Conservation (phyloP, 1,140 invertebrate species). For the Mycetomoellerius zeteki region DNA sequence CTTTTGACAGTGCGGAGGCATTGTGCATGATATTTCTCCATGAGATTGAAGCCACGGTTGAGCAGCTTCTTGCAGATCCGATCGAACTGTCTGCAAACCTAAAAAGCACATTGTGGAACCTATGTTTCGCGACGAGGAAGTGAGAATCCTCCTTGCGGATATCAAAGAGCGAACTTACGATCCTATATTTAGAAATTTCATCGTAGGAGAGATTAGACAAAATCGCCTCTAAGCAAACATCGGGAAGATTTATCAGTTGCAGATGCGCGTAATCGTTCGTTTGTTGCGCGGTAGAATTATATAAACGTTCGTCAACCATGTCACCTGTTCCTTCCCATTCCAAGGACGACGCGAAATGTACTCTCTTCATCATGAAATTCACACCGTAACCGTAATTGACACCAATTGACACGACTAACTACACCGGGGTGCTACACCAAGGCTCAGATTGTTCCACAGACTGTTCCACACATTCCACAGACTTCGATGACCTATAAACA, state of each 20-base stretch:
- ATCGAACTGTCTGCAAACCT: conserved; percentile 95
- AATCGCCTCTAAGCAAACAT: conserved; percentile 93
- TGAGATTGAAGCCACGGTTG: conserved; percentile 93
- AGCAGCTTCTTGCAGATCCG: conserved; percentile 91
- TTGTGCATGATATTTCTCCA: conserved; percentile 92
- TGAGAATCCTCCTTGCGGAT: neutral
- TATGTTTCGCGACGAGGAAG: too few species aligned
- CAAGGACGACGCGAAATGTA: neutral
- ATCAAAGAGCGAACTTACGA: conserved; percentile 88
- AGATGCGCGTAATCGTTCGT: conserved; percentile 55
- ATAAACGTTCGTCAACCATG: neutral
- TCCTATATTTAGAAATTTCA: conserved; percentile 92
- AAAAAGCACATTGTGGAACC: conserved; percentile 23
- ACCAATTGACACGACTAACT: neutral
- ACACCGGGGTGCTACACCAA: too few species aligned
- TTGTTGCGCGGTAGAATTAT: neutral
- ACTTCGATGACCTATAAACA: neutral
- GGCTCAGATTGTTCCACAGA: too few species aligned
- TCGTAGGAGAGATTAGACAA: conserved; percentile 93
- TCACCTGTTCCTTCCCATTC: conserved; percentile 32
- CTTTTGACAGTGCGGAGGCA: conserved; percentile 93
- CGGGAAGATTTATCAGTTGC: conserved; percentile 89
- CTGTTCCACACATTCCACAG: too few species aligned
- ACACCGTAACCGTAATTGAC: neutral
- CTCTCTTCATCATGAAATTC: neutral